phyloP scores from a whole-genome alignment of 64 coral and sea anemone genomes.

The Astreopora myriophthalma region DNA sequence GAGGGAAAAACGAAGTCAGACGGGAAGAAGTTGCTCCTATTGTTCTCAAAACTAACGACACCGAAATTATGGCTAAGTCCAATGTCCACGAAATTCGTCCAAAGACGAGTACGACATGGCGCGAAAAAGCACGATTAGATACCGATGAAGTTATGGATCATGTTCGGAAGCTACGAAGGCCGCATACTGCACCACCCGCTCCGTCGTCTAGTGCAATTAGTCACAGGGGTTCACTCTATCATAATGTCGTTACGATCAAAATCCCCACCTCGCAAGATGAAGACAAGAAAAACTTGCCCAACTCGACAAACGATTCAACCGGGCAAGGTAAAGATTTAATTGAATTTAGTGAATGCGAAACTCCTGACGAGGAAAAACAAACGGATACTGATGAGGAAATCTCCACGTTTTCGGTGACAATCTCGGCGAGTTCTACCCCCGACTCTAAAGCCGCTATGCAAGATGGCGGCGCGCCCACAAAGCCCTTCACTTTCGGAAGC shows the following conservation, averaged over 20 bases:
- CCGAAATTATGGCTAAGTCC: background rate
- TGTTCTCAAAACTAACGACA: background rate
- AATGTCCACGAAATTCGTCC: slow-evolving; percentile 1
- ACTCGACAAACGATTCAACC: background rate
- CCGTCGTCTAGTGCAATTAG: slow-evolving; percentile 23
- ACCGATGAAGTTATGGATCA: background rate
- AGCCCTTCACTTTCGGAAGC: background rate
- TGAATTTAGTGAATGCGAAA: background rate
- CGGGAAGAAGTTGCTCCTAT: background rate
- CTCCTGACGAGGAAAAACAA: background rate
- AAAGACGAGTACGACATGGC: background rate
- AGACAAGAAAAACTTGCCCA: background rate
- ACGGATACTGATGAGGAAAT: background rate
- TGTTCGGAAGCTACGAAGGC: slow-evolving; percentile 10
- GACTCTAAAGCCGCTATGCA: background rate
- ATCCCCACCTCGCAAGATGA: background rate
- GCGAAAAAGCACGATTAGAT: background rate
- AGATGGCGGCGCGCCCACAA: background rate
- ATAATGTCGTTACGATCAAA: background rate
- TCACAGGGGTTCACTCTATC: background rate
- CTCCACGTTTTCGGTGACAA: background rate
- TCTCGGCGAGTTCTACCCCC: background rate
- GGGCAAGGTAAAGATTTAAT: background rate
- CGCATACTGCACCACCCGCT: slow-evolving; percentile 39
- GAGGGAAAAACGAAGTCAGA: background rate